phyloP scores from a whole-genome alignment of 2,888 invertebrate species.

The Ptychoptera albimana region DNA sequence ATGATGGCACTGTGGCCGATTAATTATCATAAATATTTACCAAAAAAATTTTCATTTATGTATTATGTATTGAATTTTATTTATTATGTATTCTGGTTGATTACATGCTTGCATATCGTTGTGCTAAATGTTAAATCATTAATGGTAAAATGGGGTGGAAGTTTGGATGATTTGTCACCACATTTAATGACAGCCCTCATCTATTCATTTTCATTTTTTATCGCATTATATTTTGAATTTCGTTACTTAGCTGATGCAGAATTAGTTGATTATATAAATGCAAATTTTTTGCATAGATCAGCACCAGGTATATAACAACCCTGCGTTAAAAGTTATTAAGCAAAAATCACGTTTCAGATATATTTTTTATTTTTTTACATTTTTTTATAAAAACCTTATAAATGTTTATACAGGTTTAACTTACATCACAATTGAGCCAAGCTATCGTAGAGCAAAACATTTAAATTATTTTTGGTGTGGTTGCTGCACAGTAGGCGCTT shows the following conservation, averaged over 20 bases:
- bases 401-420: constrained; percentile 16
- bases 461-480: constrained; percentile 16
- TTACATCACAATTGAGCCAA: constrained; percentile 17
- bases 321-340: background rate
- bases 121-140: constrained; percentile 5
- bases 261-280: constrained; percentile 25
- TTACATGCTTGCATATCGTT: constrained; percentile 4
- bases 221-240: constrained; percentile 21
- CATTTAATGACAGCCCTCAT: constrained; percentile 7
- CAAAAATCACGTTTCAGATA: background rate
- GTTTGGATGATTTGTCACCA: constrained; percentile 7
- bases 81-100: background rate
- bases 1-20: background rate
- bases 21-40: background rate
- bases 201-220: constrained; percentile 6
- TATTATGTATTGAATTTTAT: background rate
- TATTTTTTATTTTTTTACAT: no score
- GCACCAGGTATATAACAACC: constrained; percentile 21
- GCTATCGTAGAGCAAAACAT: constrained; percentile 12
- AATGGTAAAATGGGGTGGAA: constrained; percentile 4
- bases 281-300: constrained; percentile 29
- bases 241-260: constrained; percentile 25
- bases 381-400: background rate
- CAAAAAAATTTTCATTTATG: background rate
- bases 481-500: constrained; percentile 16